These are phyloP conservation scores for Nannospalax galili DNA, from an alignment of 2,113 vertebrate species.

Conservation along the genomic window DNA sequence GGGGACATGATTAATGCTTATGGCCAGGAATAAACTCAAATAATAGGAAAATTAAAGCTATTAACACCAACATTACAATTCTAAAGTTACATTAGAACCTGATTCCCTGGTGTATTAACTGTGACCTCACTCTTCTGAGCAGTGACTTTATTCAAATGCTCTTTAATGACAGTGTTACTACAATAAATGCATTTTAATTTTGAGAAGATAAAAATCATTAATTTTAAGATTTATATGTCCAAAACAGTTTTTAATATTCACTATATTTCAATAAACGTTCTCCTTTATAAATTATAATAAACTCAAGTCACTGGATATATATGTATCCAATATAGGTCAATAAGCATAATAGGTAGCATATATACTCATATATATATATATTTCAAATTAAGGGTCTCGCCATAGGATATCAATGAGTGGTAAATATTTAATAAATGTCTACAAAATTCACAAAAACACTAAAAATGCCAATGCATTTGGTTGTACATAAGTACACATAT, in stretches of 20 bases:
- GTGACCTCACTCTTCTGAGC: not conserved
- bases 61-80: not conserved
- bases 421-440: not conserved
- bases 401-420: not conserved
- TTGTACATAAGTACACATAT: not conserved
- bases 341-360: not conserved
- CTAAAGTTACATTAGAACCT: not conserved
- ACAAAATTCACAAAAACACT: not conserved
- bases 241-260: not conserved
- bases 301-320: not conserved
- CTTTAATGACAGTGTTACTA: not conserved
- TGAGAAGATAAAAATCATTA: not conserved
- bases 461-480: not conserved
- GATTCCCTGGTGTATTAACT: not conserved
- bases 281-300: not conserved
- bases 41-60: not conserved
- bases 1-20: not conserved
- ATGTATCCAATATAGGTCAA: not conserved
- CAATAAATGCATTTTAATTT: not conserved
- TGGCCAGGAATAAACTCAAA: not conserved
- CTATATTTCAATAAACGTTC: not conserved
- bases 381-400: not conserved
- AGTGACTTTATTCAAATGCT: not conserved
- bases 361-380: not conserved
- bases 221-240: not conserved